Percentiles rank a stretch among this genome's conserved stretches.
Evolutionary conservation across 2,797 vertebrate species (phyloP).

Genomic region (Decapterus maruadsi): DNA sequence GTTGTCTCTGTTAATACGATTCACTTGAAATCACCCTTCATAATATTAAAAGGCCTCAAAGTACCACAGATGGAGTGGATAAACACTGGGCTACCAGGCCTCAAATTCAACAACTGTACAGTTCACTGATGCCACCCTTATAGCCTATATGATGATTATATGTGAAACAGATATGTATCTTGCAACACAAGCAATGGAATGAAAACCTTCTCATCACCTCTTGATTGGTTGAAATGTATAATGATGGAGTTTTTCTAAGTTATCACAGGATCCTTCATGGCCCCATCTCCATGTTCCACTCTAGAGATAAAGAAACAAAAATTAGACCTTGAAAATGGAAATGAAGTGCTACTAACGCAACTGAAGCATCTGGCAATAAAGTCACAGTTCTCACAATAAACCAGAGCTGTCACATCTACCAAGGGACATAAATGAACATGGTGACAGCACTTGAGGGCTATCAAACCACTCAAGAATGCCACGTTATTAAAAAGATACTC

Average conservation of each 20-base stretch:
- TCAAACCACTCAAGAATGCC: conserved; percentile 4
- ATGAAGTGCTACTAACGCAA: not conserved
- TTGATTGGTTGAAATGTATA: conserved; percentile 72
- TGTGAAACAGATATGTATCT: conserved; percentile 19
- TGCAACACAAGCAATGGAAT: conserved; percentile 11
- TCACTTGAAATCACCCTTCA: not conserved
- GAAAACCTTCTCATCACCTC: conserved; percentile 64
- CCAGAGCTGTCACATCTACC: not conserved
- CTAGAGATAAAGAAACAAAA: conserved; percentile 41
- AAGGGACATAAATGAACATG: not conserved
- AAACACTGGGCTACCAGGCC: not conserved
- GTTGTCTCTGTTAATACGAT: not conserved
- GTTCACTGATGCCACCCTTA: not conserved
- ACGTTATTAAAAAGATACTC: conserved; percentile 18
- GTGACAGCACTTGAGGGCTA: not conserved
- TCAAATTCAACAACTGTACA: not conserved
- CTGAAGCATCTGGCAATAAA: conserved; percentile 6
- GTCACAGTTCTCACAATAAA: conserved; percentile 7
- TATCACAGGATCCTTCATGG: conserved; percentile 80
- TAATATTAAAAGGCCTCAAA: not conserved
- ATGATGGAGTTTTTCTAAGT: conserved; percentile 66
- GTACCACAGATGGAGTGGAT: not conserved
- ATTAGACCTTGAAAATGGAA: conserved; percentile 36
- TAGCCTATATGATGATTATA: not conserved
- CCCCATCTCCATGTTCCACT: conserved; percentile 73